Percentiles rank a stretch among this genome's conserved stretches.
These are phyloP conservation scores for Sander lucioperca DNA, from an alignment of 2,113 vertebrate species.

Conservation along the genomic window DNA sequence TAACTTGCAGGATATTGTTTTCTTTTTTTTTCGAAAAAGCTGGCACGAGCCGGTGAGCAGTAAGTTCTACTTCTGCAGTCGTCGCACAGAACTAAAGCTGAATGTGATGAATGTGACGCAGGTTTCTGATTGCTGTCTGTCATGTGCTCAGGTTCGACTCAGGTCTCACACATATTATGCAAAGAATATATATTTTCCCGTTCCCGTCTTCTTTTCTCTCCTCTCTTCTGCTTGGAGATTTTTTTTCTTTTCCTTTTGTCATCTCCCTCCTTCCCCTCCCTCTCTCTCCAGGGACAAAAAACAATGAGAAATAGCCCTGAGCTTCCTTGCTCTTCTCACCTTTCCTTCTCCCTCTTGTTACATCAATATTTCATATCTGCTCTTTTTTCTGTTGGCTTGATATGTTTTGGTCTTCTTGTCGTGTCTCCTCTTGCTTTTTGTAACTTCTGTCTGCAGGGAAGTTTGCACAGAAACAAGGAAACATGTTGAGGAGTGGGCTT, in stretches of 20 bases:
- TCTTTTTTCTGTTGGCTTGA: slow-evolving; percentile 20
- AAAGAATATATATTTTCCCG: background rate
- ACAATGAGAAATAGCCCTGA: slow-evolving; percentile 7
- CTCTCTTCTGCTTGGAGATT: background rate
- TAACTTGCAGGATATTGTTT: background rate
- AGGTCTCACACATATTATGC: background rate
- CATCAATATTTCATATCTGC: slow-evolving; percentile 62
- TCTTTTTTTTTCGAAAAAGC: background rate
- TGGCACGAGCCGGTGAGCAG: background rate
- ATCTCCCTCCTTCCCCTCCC: background rate
- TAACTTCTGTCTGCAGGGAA: slow-evolving; percentile 4
- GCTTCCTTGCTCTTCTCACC: slow-evolving; percentile 26
- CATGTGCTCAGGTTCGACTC: background rate
- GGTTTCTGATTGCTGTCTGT: background rate
- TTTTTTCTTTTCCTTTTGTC: slow-evolving; percentile 5
- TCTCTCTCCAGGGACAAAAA: slow-evolving; percentile 23
- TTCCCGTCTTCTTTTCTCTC: background rate
- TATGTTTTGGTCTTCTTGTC: slow-evolving; percentile 39
- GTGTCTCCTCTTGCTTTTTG: slow-evolving; percentile 16
- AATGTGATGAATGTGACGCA: background rate
- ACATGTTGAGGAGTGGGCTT: background rate
- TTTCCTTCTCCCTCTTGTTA: slow-evolving; percentile 10
- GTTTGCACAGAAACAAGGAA: background rate
- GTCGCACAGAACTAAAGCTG: background rate
- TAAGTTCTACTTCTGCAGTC: background rate